Conservation (phyloP, 2,113 vertebrate genomes). For the Excalfactoria chinensis region DNA sequence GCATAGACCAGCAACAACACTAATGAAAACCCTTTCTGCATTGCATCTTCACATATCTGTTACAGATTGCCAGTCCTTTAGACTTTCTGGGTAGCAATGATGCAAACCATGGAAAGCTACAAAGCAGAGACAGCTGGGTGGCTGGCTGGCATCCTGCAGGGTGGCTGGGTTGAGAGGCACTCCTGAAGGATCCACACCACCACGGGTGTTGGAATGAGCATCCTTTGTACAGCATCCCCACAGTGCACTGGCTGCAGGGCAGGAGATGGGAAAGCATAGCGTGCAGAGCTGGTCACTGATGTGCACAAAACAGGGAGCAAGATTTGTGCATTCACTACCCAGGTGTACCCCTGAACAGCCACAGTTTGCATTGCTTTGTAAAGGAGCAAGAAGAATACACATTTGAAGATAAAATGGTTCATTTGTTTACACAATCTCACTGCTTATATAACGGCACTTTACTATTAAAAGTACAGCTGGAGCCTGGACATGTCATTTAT, state of each 20-base stretch:
- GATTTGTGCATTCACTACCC: not conserved
- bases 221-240: not conserved
- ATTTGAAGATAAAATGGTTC: not conserved
- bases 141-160: not conserved
- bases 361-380: not conserved
- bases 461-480: slow-evolving; percentile 45
- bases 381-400: not conserved
- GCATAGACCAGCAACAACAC: slow-evolving; percentile 9
- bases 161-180: not conserved
- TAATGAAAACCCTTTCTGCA: not conserved
- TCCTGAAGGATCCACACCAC: not conserved
- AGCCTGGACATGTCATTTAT: slow-evolving; percentile 40
- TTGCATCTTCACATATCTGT: not conserved
- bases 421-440: slow-evolving; percentile 14
- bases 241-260: not conserved
- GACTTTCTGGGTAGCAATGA: not conserved
- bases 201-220: not conserved
- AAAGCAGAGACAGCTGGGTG: accelerated
- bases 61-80: not conserved
- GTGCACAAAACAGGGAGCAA: not conserved
- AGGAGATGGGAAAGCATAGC: not conserved
- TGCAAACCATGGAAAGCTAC: not conserved
- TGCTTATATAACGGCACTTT: slow-evolving; percentile 28
- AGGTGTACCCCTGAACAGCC: not conserved
- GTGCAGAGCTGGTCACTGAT: not conserved